A percentile compares a stretch with the other conserved stretches of the same genome.
These are phyloP conservation scores for Crypturellus tataupa DNA, from an alignment of 2,797 vertebrate species.

Conservation along the genomic window DNA sequence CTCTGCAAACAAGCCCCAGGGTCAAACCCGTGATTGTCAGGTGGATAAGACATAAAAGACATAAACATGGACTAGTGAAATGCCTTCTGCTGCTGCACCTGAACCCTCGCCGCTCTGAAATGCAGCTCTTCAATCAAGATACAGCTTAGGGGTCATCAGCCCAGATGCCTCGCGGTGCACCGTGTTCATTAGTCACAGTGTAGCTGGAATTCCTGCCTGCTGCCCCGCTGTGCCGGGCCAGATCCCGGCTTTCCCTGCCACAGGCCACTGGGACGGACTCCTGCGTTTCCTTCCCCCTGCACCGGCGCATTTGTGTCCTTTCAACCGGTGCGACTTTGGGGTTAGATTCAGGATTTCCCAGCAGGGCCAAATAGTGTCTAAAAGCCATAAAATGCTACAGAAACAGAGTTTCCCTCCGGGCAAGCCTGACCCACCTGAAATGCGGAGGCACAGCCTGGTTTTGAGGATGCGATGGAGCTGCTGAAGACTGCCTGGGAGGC, in stretches of 20 bases:
- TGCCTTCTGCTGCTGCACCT: not conserved
- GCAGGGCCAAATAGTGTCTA: constrained; percentile 36
- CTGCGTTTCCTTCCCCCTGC: not conserved
- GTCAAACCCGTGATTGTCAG: not conserved
- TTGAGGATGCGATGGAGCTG: constrained; percentile 13
- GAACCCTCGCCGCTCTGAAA: not conserved
- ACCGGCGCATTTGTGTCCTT: constrained; percentile 40
- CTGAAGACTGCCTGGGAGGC: not conserved
- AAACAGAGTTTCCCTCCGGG: constrained; percentile 55
- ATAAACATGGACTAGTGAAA: not conserved
- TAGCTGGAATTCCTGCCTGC: not conserved
- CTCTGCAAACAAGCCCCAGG: not conserved
- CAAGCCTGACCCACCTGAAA: constrained; percentile 57
- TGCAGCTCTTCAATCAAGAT: not conserved
- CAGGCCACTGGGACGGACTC: not conserved
- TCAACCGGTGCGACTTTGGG: constrained; percentile 33
- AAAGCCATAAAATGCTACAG: constrained; percentile 60
- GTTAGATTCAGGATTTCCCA: constrained; percentile 47
- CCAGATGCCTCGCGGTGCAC: not conserved
- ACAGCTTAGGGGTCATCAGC: not conserved
- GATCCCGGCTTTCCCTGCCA: not conserved
- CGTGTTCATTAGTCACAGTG: not conserved
- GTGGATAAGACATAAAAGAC: not conserved
- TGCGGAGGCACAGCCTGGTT: not conserved
- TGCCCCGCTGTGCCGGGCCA: not conserved